Evolutionary conservation across 2,888 invertebrate genomes (phyloP).

Genomic region (Agrochola litura): DNA sequence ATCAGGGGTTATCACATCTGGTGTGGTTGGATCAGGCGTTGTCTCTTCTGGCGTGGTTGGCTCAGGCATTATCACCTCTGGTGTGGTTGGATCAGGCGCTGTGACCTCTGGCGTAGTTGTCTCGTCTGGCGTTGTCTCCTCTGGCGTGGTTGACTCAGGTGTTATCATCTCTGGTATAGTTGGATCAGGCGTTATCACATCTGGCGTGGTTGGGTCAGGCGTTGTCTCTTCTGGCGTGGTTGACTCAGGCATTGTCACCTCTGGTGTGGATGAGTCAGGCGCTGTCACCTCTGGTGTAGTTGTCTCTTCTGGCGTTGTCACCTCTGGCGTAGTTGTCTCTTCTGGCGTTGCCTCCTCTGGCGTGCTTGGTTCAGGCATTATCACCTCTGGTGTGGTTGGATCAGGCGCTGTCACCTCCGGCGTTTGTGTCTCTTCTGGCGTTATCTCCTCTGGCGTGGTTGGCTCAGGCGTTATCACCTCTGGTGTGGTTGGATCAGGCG

Average conservation of each 20-base stretch:
- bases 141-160: not conserved
- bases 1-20: not conserved
- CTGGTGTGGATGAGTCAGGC: not conserved
- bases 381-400: not conserved
- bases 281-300: not conserved
- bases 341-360: not conserved
- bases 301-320: not conserved
- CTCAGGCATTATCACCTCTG: not conserved
- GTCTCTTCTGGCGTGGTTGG: too few relatives aligned
- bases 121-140: not conserved
- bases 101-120: not conserved
- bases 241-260: not conserved
- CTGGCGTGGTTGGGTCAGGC: not conserved
- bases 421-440: too few relatives aligned
- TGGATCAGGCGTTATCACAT: not conserved
- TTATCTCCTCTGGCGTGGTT: too few relatives aligned
- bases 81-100: not conserved
- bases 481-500: not conserved
- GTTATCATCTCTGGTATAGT: not conserved
- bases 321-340: not conserved
- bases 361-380: not conserved
- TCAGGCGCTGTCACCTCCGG: not conserved
- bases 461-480: not conserved
- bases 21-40: not conserved
- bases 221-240: not conserved